Evolutionary conservation across 2,797 vertebrate genomes (phyloP).

Genomic region (Anguilla megastoma): DNA sequence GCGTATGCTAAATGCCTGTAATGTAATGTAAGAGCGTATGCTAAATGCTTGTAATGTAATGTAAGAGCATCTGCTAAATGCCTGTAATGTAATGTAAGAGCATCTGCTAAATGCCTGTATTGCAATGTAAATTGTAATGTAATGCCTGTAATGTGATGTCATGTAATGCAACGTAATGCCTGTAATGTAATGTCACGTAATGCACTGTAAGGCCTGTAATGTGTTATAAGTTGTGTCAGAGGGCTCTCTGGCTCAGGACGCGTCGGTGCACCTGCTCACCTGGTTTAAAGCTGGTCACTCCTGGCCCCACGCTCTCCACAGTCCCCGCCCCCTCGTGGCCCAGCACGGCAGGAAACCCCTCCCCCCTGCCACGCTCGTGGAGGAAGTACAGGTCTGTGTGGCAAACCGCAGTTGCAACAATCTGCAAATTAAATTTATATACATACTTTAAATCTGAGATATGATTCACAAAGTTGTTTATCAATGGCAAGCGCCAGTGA

Average conservation of each 20-base stretch:
- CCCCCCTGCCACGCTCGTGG: slow-evolving; percentile 51
- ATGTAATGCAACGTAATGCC: too few relatives aligned
- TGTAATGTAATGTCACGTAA: too few relatives aligned
- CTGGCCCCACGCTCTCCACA: slow-evolving; percentile 72
- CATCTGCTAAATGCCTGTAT: too few relatives aligned
- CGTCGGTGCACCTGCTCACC: slow-evolving; percentile 52
- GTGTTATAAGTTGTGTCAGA: neutral
- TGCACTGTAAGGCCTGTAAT: too few relatives aligned
- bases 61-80: neutral
- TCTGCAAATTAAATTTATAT: slow-evolving; percentile 49
- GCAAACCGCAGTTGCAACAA: slow-evolving; percentile 69
- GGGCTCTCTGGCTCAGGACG: neutral
- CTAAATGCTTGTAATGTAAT: too few relatives aligned
- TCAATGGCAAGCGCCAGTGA: neutral
- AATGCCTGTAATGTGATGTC: too few relatives aligned
- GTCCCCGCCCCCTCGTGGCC: slow-evolving; percentile 74
- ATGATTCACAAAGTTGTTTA: neutral
- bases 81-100: too few relatives aligned
- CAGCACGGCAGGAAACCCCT: slow-evolving; percentile 66
- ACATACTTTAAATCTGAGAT: neutral
- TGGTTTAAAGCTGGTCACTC: slow-evolving; percentile 70
- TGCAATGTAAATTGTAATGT: too few relatives aligned
- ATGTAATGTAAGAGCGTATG: neutral
- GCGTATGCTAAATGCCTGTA: too few relatives aligned
- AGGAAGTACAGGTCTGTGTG: slow-evolving; percentile 72